phyloP scores from a whole-genome alignment of 2,113 vertebrate genomes.

The Dipodomys merriami region DNA sequence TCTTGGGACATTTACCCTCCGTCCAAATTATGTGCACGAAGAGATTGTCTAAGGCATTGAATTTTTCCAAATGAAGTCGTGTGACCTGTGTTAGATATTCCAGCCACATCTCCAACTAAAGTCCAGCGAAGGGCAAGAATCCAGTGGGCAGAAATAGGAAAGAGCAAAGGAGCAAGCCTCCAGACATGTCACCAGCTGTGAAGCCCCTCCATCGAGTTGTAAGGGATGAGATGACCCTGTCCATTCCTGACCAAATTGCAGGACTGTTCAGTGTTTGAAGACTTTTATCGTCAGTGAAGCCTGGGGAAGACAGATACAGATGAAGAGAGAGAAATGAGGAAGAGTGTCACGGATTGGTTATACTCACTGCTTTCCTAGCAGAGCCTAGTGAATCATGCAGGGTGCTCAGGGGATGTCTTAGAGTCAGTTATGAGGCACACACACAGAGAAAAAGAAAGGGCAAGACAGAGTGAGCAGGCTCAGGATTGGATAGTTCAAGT shows the following conservation, averaged over 20 bases:
- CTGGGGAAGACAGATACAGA: background rate
- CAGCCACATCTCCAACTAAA: background rate
- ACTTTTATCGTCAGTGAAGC: background rate
- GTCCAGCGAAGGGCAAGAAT: background rate
- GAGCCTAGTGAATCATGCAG: too few species aligned
- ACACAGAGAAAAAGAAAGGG: background rate
- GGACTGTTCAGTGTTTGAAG: background rate
- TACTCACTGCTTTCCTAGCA: too few species aligned
- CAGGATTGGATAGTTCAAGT: background rate
- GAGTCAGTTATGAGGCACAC: background rate
- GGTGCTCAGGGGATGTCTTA: background rate
- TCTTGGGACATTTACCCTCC: background rate
- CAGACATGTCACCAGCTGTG: background rate
- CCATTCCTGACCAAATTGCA: background rate
- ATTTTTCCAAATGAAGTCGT: background rate
- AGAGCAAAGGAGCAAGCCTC: background rate
- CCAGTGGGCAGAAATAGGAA: background rate
- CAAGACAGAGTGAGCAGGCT: background rate
- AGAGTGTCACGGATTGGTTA: background rate
- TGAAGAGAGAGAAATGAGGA: background rate
- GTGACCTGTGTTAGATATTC: background rate
- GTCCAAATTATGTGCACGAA: background rate
- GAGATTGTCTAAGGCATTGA: background rate
- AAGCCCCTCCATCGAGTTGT: background rate
- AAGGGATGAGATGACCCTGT: background rate